A percentile compares a stretch with the other conserved stretches of the same genome.
Conservation (phyloP, 2,113 vertebrate genomes). For the Corythornis cristatus region DNA sequence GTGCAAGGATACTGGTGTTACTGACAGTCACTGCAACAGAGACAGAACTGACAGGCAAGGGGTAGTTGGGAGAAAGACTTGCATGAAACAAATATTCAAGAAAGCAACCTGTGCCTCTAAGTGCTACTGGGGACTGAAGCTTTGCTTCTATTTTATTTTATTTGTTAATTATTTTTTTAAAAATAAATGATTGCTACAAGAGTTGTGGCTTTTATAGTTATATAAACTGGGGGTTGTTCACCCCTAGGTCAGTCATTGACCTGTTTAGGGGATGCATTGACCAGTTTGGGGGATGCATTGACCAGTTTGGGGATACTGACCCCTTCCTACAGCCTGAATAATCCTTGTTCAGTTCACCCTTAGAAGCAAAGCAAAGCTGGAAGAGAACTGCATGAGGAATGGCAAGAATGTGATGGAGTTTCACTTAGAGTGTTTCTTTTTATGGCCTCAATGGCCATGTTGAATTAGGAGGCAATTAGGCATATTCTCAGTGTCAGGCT, state of each 20-base stretch:
- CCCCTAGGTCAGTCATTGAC: neutral
- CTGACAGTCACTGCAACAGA: neutral
- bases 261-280: no score
- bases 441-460: neutral
- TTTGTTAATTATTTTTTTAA: no score
- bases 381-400: neutral
- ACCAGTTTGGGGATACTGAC: neutral
- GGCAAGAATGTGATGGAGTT: neutral
- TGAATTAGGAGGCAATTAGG: neutral
- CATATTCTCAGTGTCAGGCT: neutral
- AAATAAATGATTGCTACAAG: neutral
- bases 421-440: neutral
- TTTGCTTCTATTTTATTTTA: neutral
- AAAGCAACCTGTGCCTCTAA: neutral
- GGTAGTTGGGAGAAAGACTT: neutral
- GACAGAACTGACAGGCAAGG: neutral
- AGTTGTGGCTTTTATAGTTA: neutral
- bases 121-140: neutral
- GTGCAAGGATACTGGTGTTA: no score
- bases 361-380: neutral
- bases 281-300: no score
- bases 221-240: neutral
- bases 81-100: neutral
- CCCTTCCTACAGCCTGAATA: neutral
- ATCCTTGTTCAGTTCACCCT: neutral